Conservation (phyloP, 2,888 invertebrate genomes). For the Stenichneumon culpator region DNA sequence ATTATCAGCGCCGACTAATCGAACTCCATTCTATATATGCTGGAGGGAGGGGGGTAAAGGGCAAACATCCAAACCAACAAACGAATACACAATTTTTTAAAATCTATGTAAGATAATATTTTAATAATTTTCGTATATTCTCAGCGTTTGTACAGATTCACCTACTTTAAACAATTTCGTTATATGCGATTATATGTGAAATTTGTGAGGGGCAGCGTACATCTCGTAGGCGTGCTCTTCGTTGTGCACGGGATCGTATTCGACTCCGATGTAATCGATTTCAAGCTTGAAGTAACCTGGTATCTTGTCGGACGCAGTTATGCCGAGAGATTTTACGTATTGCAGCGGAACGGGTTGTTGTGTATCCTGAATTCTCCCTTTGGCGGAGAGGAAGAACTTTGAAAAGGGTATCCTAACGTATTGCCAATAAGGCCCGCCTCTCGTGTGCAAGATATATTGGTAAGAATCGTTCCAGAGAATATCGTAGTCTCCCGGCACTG, state of each 20-base stretch:
- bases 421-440: constrained; percentile 99
- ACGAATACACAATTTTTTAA: too few species aligned
- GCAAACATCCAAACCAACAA: too few species aligned
- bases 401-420: constrained; percentile 95
- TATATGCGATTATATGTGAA: constrained; percentile 51
- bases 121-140: constrained; percentile 6
- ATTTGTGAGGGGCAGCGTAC: constrained; percentile 87
- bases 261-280: constrained; percentile 96
- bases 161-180: constrained; percentile 6
- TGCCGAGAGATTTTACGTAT: constrained; percentile 91
- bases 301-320: constrained; percentile 92
- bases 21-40: too few species aligned
- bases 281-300: constrained; percentile 95
- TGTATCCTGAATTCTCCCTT: constrained; percentile 94
- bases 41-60: too few species aligned
- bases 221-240: constrained; percentile 98
- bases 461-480: constrained; percentile 96
- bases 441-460: constrained; percentile 94
- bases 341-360: constrained; percentile 89
- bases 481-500: constrained; percentile 92
- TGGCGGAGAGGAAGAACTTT: constrained; percentile 93
- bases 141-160: constrained; percentile 41
- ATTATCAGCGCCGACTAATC: constrained; percentile 14
- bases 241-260: constrained; percentile 91
- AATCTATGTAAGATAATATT: neutral